Conservation (phyloP, 2,797 vertebrate species). For the Danio tinwini region DNA sequence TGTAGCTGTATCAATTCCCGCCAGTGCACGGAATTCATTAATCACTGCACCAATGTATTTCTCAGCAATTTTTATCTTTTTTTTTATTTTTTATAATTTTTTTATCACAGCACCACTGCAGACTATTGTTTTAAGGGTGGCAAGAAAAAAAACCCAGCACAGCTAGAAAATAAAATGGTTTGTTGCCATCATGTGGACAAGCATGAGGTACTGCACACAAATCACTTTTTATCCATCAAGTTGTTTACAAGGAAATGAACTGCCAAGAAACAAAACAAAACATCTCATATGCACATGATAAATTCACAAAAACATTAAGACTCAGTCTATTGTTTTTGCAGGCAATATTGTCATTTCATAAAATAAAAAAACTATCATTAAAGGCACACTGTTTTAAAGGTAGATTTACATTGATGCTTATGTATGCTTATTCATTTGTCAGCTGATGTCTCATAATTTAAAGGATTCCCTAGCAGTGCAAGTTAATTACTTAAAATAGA, state of each 20-base stretch:
- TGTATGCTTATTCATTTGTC: constrained; percentile 14
- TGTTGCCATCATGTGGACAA: constrained; percentile 56
- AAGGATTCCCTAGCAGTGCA: not conserved
- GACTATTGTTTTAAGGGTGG: not conserved
- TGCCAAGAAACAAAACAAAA: not conserved
- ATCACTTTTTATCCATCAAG: not conserved
- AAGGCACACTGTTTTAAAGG: constrained; percentile 17
- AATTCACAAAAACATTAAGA: constrained; percentile 11
- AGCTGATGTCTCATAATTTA: not conserved
- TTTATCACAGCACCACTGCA: constrained; percentile 27
- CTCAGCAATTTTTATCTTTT: not conserved
- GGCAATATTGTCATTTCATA: constrained; percentile 5
- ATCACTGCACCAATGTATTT: constrained; percentile 36
- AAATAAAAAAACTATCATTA: not conserved
- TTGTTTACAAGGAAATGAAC: not conserved
- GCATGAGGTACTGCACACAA: constrained; percentile 44
- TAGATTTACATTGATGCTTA: not conserved
- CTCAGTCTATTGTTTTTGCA: constrained; percentile 31
- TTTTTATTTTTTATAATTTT: not conserved
- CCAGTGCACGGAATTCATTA: constrained; percentile 15
- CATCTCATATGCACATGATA: not conserved
- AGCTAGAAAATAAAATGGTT: constrained; percentile 19
- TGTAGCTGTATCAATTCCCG: constrained; percentile 35
- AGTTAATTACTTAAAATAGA: not conserved
- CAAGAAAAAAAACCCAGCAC: not conserved